phyloP scores from a whole-genome alignment of 2,888 invertebrate genomes.

The Polietes domitor region DNA sequence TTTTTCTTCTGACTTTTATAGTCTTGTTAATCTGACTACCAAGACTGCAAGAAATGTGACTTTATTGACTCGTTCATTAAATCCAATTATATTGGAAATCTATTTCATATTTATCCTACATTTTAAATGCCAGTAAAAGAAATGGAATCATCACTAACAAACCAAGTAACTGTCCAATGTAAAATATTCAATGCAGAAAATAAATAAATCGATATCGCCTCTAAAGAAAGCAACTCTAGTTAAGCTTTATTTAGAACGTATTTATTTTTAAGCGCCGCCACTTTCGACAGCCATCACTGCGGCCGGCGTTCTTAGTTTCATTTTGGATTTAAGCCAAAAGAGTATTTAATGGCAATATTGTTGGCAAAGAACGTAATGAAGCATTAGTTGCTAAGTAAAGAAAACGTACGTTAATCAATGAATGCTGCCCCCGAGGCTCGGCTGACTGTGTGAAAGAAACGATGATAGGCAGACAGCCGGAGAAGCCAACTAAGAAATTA shows the following conservation, averaged over 20 bases:
- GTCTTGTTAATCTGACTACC: too few relatives aligned
- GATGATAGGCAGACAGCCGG: neutral
- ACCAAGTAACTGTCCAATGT: too few relatives aligned
- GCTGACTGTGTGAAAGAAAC: neutral
- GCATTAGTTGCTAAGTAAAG: constrained; percentile 7
- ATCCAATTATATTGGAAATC: too few relatives aligned
- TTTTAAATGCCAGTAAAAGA: too few relatives aligned
- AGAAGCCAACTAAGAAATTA: constrained; percentile 1
- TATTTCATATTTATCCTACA: too few relatives aligned
- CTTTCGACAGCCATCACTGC: neutral
- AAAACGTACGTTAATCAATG: constrained; percentile 18
- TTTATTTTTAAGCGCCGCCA: neutral
- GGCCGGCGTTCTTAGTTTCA: neutral
- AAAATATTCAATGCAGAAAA: too few relatives aligned
- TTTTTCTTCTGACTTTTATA: too few relatives aligned
- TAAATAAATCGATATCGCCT: too few relatives aligned
- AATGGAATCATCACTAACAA: too few relatives aligned
- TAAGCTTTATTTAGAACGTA: neutral
- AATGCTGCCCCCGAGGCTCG: neutral
- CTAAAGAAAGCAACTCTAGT: too few relatives aligned
- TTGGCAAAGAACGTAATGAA: neutral
- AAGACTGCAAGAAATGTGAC: too few relatives aligned
- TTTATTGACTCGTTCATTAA: too few relatives aligned
- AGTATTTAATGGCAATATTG: constrained; percentile 12
- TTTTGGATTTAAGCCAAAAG: constrained; percentile 22